Percentiles rank a stretch among this genome's conserved stretches.
These are phyloP conservation scores for Lacanobia oleracea DNA, from an alignment of 2,888 invertebrate genomes.

Conservation along the genomic window DNA sequence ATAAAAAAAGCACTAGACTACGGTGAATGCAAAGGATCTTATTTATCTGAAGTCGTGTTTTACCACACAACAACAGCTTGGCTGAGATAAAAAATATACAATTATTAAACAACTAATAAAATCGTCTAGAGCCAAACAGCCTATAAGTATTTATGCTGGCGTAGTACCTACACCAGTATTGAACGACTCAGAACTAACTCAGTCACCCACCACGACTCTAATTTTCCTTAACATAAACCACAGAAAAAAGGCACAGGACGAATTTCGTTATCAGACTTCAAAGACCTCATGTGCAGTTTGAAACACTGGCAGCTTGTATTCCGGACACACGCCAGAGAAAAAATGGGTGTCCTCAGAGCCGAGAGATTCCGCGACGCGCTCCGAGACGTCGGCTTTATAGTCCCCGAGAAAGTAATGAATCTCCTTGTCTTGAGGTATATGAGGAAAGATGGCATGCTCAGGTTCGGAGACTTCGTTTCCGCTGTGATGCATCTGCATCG, in stretches of 20 bases:
- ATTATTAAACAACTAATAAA: background rate
- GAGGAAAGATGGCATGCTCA: conserved; percentile 97
- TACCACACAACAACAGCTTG: too few species aligned
- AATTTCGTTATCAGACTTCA: conserved; percentile 96
- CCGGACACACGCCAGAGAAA: conserved; percentile 97
- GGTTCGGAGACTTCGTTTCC: conserved; percentile 98
- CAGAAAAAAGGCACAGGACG: conserved; percentile 94
- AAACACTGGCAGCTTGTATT: conserved; percentile 97
- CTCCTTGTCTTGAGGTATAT: conserved; percentile 96
- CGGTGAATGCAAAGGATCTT: background rate
- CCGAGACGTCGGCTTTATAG: conserved; percentile 96
- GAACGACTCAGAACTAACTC: background rate
- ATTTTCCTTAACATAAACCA: conserved; percentile 66
- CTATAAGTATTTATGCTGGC: too few species aligned
- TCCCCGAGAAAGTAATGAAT: conserved; percentile 96
- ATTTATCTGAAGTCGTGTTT: background rate
- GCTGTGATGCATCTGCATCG: conserved; percentile 96
- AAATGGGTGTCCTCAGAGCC: conserved; percentile 96
- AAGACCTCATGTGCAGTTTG: conserved; percentile 97
- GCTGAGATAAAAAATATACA: background rate
- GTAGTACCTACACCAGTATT: too few species aligned
- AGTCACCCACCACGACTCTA: background rate
- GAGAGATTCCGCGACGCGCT: conserved; percentile 96
- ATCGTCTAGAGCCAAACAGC: background rate
- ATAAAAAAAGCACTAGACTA: too few species aligned